Conservation (phyloP, 2,888 invertebrate genomes). For the Heliconius cydno region DNA sequence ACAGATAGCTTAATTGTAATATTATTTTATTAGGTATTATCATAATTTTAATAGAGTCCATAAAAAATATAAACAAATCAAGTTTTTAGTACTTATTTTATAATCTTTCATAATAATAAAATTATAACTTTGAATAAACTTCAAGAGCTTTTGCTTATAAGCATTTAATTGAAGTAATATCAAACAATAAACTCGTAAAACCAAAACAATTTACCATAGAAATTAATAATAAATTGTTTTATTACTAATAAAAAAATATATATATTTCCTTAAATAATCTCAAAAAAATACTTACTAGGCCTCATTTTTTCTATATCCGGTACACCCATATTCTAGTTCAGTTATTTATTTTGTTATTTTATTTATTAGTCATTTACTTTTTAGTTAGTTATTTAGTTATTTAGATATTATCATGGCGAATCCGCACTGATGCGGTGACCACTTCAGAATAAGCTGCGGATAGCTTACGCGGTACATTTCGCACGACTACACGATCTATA, state of each 20-base stretch:
- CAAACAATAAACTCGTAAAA: background rate
- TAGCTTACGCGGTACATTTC: slow-evolving; percentile 1
- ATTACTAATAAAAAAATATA: no score
- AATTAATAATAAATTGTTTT: no score
- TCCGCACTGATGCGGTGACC: slow-evolving; percentile 14
- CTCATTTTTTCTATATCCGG: slow-evolving; percentile 28
- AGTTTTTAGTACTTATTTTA: background rate
- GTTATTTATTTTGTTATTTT: background rate
- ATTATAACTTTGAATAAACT: background rate
- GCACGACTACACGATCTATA: slow-evolving; percentile 21
- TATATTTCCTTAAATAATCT: no score
- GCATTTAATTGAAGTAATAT: background rate
- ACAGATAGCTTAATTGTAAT: background rate
- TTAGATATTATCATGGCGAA: slow-evolving; percentile 13
- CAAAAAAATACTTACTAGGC: slow-evolving; percentile 35
- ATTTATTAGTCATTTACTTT: background rate
- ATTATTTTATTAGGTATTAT: background rate
- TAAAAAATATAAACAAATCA: background rate
- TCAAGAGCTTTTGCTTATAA: background rate
- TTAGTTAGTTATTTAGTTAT: slow-evolving; percentile 7
- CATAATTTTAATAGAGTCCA: background rate
- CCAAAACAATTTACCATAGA: no score
- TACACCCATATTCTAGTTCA: slow-evolving; percentile 29
- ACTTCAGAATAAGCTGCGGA: slow-evolving; percentile 35
- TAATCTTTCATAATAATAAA: background rate